Evolutionary conservation across 2,888 invertebrate species (phyloP).

Genomic region (Mallateleia sp.): DNA sequence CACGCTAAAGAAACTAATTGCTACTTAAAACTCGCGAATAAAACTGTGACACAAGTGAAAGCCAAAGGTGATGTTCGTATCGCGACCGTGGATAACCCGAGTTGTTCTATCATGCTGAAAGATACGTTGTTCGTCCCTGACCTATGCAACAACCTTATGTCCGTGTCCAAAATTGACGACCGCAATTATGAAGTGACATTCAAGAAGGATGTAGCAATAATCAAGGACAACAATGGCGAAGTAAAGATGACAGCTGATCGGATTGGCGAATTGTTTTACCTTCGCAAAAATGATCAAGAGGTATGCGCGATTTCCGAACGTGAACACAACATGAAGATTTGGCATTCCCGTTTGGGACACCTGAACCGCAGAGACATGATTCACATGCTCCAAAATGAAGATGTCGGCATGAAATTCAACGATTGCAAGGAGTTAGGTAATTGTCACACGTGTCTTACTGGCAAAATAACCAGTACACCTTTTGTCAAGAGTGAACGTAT

Average conservation of each 20-base stretch:
- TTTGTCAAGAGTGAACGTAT: slow-evolving; percentile 14
- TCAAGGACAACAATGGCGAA: slow-evolving; percentile 2
- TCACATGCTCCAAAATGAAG: not conserved
- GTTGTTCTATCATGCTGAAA: not conserved
- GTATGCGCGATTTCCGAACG: not conserved
- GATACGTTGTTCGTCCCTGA: slow-evolving; percentile 43
- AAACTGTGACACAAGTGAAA: not conserved
- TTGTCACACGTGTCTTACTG: not conserved
- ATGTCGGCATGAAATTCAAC: not conserved
- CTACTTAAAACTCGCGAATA: slow-evolving; percentile 29
- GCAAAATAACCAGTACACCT: slow-evolving; percentile 20
- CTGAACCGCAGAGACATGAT: not conserved
- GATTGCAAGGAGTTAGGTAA: not conserved
- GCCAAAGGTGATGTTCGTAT: slow-evolving; percentile 33
- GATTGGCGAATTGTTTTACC: slow-evolving; percentile 2
- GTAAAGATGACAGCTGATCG: slow-evolving; percentile 11
- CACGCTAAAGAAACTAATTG: not conserved
- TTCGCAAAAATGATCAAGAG: no score
- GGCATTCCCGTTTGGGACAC: not conserved
- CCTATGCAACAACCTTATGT: slow-evolving; percentile 29
- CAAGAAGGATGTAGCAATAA: slow-evolving; percentile 6
- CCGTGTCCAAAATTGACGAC: slow-evolving; percentile 37
- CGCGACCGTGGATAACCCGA: not conserved
- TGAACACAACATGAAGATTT: not conserved
- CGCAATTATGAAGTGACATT: slow-evolving; percentile 12